A percentile compares a stretch with the other conserved stretches of the same genome.
Conservation (phyloP, 2,797 vertebrate genomes). For the Epinephelus coioides region DNA sequence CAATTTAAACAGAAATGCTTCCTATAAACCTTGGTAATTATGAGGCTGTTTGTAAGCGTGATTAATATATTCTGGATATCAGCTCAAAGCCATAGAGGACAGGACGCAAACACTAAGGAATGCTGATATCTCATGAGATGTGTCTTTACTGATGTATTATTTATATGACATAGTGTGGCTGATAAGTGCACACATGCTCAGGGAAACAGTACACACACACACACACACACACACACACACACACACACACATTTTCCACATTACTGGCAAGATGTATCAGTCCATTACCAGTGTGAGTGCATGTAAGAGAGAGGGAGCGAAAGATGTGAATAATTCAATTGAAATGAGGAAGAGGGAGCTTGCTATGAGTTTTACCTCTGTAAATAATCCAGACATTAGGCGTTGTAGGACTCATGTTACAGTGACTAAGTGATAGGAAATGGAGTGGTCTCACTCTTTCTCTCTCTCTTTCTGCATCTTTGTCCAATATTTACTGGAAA, state of each 20-base stretch:
- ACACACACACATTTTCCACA: conserved; percentile 19
- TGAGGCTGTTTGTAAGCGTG: conserved; percentile 22
- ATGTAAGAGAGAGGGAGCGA: conserved; percentile 1
- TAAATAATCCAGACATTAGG: conserved; percentile 47
- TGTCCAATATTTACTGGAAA: conserved; percentile 36
- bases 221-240: background rate
- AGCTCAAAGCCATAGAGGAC: background rate
- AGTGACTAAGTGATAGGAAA: conserved; percentile 45
- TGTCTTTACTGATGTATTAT: conserved; percentile 23
- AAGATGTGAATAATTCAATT: conserved; percentile 58
- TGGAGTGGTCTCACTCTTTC: conserved; percentile 19
- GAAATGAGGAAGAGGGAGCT: conserved; percentile 26
- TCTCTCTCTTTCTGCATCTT: conserved; percentile 7
- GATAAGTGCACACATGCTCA: conserved; percentile 5
- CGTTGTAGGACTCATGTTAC: conserved; percentile 41
- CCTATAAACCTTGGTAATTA: conserved; percentile 23
- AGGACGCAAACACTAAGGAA: conserved; percentile 28
- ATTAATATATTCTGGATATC: conserved; percentile 18
- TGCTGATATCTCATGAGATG: conserved; percentile 10
- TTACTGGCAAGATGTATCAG: conserved; percentile 37
- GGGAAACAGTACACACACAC: background rate
- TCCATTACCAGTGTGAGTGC: conserved; percentile 23
- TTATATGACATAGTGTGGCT: conserved; percentile 7
- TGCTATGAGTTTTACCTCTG: conserved; percentile 43
- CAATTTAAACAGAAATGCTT: conserved; percentile 24